Evolutionary conservation across 2,888 invertebrate species (phyloP), one percentile per base, ranked within the genome.

Genomic region (Bhutanitis thaidina): DNA sequence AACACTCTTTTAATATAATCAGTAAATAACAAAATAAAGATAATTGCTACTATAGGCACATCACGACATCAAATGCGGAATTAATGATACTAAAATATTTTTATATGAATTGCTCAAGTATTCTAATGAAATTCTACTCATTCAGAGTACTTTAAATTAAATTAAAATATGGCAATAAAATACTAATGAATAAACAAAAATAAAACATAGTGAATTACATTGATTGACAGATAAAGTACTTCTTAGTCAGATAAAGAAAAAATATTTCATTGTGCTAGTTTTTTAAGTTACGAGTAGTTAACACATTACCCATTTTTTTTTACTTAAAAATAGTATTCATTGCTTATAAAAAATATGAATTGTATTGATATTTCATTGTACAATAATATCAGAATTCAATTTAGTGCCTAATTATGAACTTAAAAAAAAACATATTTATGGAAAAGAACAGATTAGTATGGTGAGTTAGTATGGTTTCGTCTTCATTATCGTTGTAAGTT

Each of bases 401-500:
- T 27, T 7, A 30, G 35, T 48, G 34, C 15, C 10, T 7, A 7
- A 14, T 38, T 36, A 37, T 12, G 13, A 16, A 38, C 34, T 34
- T 56, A 59, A 57, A 50, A 53, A 58, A 57, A 53, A 14, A 9
- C 35, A 36, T 29, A 12, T n/a, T 34, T 47, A 48, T 15, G 13
- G 40, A 52, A 43, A 52, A 48, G 40, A 27, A 27, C 7, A 8
- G 34, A 48, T 62, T 62, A 86, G 77, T 84, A 80, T 63, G 57
- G 88, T 88, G 88, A 81, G 69, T 88, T 88, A 89, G 85, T 87
- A 80, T 77, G 75, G 74, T 80, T 80, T 79, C 71, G 72, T 74
- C 69, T 73, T 69, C 74, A 8, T 69, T 62, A 67, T 65, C 67
- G 62, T 57, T 71, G 84, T 88, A 73, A 87, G 85, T 86, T 62